These are phyloP conservation scores for Cynoglossus semilaevis DNA, from an alignment of 2,113 vertebrate species.

Conservation along the genomic window DNA sequence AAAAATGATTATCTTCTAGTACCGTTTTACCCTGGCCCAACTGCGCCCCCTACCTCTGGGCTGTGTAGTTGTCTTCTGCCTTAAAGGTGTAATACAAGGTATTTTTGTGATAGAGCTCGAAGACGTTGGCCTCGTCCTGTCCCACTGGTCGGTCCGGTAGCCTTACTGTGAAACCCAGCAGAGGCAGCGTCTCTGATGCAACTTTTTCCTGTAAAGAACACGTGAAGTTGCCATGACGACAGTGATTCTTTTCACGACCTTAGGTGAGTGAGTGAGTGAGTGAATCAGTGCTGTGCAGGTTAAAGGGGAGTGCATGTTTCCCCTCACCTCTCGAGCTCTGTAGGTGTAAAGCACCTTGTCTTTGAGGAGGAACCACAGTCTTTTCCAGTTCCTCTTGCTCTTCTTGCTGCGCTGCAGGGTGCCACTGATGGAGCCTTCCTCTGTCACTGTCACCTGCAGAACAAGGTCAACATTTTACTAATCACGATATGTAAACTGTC, in stretches of 20 bases:
- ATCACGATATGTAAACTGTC: neutral
- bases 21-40: too few species aligned
- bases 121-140: conserved; percentile 77
- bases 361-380: conserved; percentile 96
- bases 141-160: conserved; percentile 80
- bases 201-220: conserved; percentile 83
- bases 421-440: conserved; percentile 87
- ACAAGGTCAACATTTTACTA: conserved; percentile 6
- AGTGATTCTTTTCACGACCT: too few species aligned
- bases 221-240: too few species aligned
- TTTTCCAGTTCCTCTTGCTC: conserved; percentile 95
- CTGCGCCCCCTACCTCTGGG: conserved; percentile 81
- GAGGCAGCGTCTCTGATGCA: conserved; percentile 90
- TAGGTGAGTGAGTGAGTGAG: conserved; percentile 1
- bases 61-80: conserved; percentile 84
- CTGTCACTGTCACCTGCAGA: conserved; percentile 83
- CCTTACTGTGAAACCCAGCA: conserved; percentile 92
- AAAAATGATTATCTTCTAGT: too few species aligned
- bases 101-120: conserved; percentile 97
- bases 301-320: conserved; percentile 68
- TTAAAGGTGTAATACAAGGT: conserved; percentile 92
- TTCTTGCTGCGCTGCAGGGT: conserved; percentile 88
- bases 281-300: conserved; percentile 40
- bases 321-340: conserved; percentile 86
- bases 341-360: conserved; percentile 99